These are phyloP conservation scores for Agonopterix arenella DNA, from an alignment of 2,888 invertebrate genomes.

Conservation along the genomic window DNA sequence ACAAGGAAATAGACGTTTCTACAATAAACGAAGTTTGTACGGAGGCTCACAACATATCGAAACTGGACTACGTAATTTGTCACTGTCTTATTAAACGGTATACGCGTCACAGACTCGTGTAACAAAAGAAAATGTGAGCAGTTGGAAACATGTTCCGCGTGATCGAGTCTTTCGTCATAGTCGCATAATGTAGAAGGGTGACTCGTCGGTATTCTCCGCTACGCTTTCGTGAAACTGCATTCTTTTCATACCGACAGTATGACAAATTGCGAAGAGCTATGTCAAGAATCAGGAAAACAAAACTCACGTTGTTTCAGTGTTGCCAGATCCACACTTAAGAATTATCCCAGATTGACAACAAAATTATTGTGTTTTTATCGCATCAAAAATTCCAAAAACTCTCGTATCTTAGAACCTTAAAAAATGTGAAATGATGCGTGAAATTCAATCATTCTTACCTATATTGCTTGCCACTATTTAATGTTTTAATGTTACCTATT, in stretches of 20 bases:
- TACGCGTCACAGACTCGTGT: conserved; percentile 8
- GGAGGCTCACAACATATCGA: background rate
- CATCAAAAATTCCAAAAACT: no score
- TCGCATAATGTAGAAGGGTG: conserved; percentile 37
- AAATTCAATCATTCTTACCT: no score
- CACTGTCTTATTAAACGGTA: conserved; percentile 8
- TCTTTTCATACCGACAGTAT: conserved; percentile 24
- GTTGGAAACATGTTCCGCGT: conserved; percentile 21
- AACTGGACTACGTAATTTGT: no score
- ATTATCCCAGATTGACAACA: no score
- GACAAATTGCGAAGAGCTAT: conserved; percentile 18
- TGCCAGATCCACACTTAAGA: no score
- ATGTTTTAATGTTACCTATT: no score
- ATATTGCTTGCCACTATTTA: no score
- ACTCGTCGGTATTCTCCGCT: conserved; percentile 31
- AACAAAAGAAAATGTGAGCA: no score
- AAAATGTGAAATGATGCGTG: no score
- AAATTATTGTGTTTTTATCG: no score
- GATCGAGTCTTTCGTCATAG: conserved; percentile 31
- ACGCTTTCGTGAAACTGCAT: conserved; percentile 22
- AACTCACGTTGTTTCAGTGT: conserved; percentile 8
- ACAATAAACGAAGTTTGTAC: conserved; percentile 38
- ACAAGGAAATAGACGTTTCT: conserved; percentile 46
- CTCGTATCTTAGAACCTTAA: no score
- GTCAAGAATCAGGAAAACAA: conserved; percentile 10